Evolutionary conservation across 2,797 vertebrate genomes (phyloP).

Genomic region (Sphaeramia orbicularis): DNA sequence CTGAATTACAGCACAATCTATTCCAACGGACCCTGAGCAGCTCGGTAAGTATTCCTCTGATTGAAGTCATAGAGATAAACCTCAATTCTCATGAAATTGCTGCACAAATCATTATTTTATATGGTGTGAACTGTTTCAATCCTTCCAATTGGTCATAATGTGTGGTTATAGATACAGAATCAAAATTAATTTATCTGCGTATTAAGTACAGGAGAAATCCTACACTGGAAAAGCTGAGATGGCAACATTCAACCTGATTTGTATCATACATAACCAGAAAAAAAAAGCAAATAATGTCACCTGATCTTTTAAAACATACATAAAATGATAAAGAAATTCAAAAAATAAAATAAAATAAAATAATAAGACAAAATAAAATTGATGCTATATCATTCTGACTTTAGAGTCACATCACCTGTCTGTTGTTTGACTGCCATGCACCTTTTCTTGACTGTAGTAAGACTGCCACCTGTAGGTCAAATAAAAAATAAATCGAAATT

Average conservation of each 20-base stretch:
- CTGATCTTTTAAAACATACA: too few relatives aligned
- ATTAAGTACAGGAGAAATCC: too few relatives aligned
- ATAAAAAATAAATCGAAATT: neutral
- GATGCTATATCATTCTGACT: neutral
- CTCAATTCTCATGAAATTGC: neutral
- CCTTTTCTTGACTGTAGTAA: slow-evolving; percentile 35
- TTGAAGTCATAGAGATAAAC: slow-evolving; percentile 23
- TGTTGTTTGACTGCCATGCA: slow-evolving; percentile 39
- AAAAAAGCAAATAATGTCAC: too few relatives aligned
- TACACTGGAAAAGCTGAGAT: too few relatives aligned
- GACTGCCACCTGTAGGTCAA: slow-evolving; percentile 73
- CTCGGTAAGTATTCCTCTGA: slow-evolving; percentile 16
- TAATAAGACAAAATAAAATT: neutral
- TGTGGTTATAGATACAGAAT: too few relatives aligned
- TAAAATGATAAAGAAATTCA: neutral
- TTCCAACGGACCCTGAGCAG: slow-evolving; percentile 35
- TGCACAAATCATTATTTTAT: too few relatives aligned
- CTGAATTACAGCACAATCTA: slow-evolving; percentile 11
- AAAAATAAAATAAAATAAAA: neutral
- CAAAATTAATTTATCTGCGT: too few relatives aligned
- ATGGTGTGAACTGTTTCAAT: too few relatives aligned
- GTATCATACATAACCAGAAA: too few relatives aligned
- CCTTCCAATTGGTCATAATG: too few relatives aligned
- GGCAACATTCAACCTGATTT: too few relatives aligned
- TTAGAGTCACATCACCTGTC: slow-evolving; percentile 5